phyloP scores from a whole-genome alignment of 2,888 invertebrate genomes.

The Lysandra coridon region DNA sequence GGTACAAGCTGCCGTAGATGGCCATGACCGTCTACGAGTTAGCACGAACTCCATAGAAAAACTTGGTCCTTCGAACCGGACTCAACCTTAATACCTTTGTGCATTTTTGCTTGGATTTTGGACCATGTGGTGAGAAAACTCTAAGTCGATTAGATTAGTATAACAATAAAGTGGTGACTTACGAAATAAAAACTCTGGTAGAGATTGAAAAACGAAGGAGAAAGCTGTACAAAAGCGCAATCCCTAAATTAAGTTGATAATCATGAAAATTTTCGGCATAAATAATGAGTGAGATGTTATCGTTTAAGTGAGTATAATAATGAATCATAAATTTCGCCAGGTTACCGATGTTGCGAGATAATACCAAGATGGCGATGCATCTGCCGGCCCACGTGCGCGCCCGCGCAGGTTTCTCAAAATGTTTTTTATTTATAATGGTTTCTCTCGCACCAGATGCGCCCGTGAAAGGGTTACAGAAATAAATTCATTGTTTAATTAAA shows the following conservation, averaged over 20 bases:
- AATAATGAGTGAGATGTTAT: slow-evolving; percentile 47
- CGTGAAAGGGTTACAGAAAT: slow-evolving; percentile 62
- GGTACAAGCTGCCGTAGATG: slow-evolving; percentile 69
- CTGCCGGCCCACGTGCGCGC: slow-evolving; percentile 78
- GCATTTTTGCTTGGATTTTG: slow-evolving; percentile 7
- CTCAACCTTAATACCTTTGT: slow-evolving; percentile 57
- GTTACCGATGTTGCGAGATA: slow-evolving; percentile 63
- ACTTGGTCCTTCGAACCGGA: slow-evolving; percentile 70
- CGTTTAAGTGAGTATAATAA: slow-evolving; percentile 56
- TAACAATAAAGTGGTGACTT: neutral
- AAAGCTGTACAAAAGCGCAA: neutral
- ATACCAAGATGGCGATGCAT: slow-evolving; percentile 59
- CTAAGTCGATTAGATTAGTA: neutral
- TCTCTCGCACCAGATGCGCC: slow-evolving; percentile 72
- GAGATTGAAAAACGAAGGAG: neutral
- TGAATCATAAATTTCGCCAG: slow-evolving; percentile 64
- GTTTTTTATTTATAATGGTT: slow-evolving; percentile 67
- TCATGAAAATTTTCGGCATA: slow-evolving; percentile 15
- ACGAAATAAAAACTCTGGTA: neutral
- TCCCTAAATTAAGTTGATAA: neutral
- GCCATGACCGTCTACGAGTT: slow-evolving; percentile 49
- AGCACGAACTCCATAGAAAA: slow-evolving; percentile 69
- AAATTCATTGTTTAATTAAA: slow-evolving; percentile 69
- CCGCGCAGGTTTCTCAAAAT: slow-evolving; percentile 64
- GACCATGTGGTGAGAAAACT: neutral